Conservation (phyloP, 2,888 invertebrate species). For the Drosophila anomalipes region DNA sequence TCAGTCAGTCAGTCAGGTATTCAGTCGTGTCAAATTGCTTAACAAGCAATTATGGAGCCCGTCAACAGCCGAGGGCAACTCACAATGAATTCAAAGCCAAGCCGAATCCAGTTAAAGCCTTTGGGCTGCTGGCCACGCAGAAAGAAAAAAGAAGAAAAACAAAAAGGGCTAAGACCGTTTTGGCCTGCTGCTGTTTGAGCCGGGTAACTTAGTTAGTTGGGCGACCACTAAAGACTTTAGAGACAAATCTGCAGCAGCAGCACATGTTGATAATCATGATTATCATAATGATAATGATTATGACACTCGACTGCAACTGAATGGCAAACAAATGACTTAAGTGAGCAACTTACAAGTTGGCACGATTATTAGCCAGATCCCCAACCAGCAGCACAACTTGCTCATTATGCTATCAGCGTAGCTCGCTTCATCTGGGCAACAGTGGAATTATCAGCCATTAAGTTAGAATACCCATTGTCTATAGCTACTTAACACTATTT, state of each 20-base stretch:
- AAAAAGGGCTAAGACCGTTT: conserved; percentile 29
- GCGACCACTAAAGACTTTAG: conserved; percentile 9
- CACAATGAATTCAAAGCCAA: conserved; percentile 34
- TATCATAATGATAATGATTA: conserved; percentile 27
- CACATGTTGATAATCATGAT: conserved; percentile 5
- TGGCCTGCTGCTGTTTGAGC: conserved; percentile 16
- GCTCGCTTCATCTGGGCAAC: background rate
- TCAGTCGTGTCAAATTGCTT: conserved; percentile 60
- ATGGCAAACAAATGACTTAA: conserved; percentile 64
- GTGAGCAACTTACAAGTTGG: conserved; percentile 54
- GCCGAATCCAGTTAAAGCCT: conserved; percentile 29
- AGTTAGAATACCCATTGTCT: background rate
- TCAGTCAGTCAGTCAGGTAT: conserved; percentile 11
- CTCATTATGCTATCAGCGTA: conserved; percentile 2
- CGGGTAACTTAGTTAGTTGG: conserved; percentile 22
- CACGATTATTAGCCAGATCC: conserved; percentile 14
- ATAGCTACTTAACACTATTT: background rate
- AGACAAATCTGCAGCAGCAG: conserved; percentile 40
- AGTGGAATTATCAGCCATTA: background rate
- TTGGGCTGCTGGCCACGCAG: conserved; percentile 7
- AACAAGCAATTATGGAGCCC: conserved; percentile 61
- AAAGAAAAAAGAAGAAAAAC: background rate
- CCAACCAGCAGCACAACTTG: conserved; percentile 14
- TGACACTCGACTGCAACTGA: conserved; percentile 39
- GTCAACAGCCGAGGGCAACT: conserved; percentile 40